These are phyloP conservation scores for Ferdinandea cuprea DNA, from an alignment of 2,888 invertebrate species.

Conservation along the genomic window DNA sequence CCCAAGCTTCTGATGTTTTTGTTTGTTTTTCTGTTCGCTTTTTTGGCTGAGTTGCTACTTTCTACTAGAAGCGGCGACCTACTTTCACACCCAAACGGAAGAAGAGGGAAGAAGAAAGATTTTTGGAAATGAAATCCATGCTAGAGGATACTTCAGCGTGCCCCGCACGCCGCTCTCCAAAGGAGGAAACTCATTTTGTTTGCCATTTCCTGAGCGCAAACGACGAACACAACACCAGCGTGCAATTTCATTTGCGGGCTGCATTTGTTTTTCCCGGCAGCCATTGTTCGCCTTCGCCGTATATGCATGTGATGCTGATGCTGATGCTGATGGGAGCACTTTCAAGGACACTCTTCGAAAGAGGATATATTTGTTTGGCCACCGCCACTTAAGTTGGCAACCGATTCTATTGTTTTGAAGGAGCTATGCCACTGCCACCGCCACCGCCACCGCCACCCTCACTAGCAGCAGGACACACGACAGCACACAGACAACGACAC, in stretches of 20 bases:
- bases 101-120: background rate
- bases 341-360: constrained; percentile 68
- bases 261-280: constrained; percentile 47
- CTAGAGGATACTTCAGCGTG: constrained; percentile 15
- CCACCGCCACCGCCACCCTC: background rate
- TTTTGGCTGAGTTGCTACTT: constrained; percentile 41
- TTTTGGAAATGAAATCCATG: constrained; percentile 57
- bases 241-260: constrained; percentile 69
- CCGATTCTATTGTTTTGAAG: constrained; percentile 58
- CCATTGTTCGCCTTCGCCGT: background rate
- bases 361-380: constrained; percentile 70
- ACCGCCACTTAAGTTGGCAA: constrained; percentile 72
- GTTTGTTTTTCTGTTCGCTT: too few species aligned
- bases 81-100: constrained; percentile 49
- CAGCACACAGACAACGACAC: constrained; percentile 7
- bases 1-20: background rate
- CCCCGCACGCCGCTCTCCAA: background rate
- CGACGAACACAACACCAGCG: constrained; percentile 57
- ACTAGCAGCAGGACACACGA: constrained; percentile 12
- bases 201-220: constrained; percentile 70
- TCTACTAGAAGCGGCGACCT: constrained; percentile 68
- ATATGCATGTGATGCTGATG: constrained; percentile 54
- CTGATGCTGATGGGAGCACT: too few species aligned
- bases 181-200: constrained; percentile 73
- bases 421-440: background rate